These are phyloP conservation scores for Protodeltote pygarga DNA, from an alignment of 2,888 invertebrate species.

Conservation along the genomic window DNA sequence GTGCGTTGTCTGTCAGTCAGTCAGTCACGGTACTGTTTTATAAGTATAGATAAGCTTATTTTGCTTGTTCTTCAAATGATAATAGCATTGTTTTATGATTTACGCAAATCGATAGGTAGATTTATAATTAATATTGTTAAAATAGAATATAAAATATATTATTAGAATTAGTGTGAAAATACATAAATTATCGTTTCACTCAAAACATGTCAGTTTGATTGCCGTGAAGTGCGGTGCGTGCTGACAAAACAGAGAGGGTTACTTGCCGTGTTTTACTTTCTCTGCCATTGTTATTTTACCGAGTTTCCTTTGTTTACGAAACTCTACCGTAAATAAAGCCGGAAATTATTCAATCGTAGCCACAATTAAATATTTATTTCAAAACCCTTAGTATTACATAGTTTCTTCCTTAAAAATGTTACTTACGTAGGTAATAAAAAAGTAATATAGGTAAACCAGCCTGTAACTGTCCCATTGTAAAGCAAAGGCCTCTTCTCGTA, in stretches of 20 bases:
- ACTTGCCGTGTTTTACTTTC: slow-evolving; percentile 54
- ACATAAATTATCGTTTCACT: slow-evolving; percentile 41
- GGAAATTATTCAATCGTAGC: slow-evolving; percentile 61
- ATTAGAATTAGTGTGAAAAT: slow-evolving; percentile 31
- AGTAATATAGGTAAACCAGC: too few relatives aligned
- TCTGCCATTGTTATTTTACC: slow-evolving; percentile 51
- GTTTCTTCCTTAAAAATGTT: neutral
- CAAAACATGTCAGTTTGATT: slow-evolving; percentile 49
- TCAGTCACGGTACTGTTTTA: too few relatives aligned
- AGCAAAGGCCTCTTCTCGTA: too few relatives aligned
- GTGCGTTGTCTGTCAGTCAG: too few relatives aligned
- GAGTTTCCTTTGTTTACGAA: slow-evolving; percentile 59
- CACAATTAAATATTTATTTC: slow-evolving; percentile 2
- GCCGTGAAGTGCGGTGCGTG: slow-evolving; percentile 60
- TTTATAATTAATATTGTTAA: too few relatives aligned
- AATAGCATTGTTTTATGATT: too few relatives aligned
- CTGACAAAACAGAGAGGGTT: slow-evolving; percentile 58
- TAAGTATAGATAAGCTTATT: too few relatives aligned
- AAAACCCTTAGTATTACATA: neutral
- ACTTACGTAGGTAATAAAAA: neutral
- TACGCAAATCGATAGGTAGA: too few relatives aligned
- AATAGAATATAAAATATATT: too few relatives aligned
- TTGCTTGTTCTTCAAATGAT: too few relatives aligned
- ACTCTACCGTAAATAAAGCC: slow-evolving; percentile 56
- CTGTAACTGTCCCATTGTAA: too few relatives aligned